Evolutionary conservation across 2,113 vertebrate genomes (phyloP).

Genomic region (Miniopterus natalensis): DNA sequence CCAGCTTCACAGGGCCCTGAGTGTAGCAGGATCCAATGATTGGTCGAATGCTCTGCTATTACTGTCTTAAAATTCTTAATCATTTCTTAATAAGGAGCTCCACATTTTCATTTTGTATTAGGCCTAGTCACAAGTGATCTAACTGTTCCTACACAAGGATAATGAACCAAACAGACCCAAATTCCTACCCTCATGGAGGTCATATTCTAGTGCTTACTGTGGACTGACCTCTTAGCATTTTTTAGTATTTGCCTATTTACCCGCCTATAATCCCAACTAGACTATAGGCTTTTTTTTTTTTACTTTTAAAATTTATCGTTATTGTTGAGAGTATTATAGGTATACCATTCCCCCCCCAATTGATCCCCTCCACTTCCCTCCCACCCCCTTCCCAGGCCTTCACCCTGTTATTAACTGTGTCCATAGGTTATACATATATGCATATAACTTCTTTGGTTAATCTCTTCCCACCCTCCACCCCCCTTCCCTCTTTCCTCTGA

Average conservation of each 20-base stretch:
- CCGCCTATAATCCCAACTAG: neutral
- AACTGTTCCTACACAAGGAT: neutral
- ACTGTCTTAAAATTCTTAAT: neutral
- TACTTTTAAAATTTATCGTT: too few species aligned
- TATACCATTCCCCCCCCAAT: too few species aligned
- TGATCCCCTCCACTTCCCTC: too few species aligned
- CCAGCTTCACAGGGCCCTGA: neutral
- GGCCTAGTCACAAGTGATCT: neutral
- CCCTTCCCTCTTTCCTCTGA: too few species aligned
- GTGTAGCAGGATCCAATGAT: neutral
- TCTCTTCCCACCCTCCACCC: too few species aligned
- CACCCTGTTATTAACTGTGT: too few species aligned
- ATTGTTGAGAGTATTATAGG: too few species aligned
- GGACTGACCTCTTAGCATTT: neutral
- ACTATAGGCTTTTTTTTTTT: neutral
- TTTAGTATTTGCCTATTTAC: neutral
- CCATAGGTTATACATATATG: too few species aligned
- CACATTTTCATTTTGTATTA: neutral
- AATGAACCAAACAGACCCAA: neutral
- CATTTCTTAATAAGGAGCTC: neutral
- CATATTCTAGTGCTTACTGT: neutral
- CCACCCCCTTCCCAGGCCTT: too few species aligned
- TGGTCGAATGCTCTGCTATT: neutral
- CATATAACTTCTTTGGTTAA: too few species aligned
- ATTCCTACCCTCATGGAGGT: neutral